Conservation (phyloP, 2,888 invertebrate species). For the Eudemis profundana region DNA sequence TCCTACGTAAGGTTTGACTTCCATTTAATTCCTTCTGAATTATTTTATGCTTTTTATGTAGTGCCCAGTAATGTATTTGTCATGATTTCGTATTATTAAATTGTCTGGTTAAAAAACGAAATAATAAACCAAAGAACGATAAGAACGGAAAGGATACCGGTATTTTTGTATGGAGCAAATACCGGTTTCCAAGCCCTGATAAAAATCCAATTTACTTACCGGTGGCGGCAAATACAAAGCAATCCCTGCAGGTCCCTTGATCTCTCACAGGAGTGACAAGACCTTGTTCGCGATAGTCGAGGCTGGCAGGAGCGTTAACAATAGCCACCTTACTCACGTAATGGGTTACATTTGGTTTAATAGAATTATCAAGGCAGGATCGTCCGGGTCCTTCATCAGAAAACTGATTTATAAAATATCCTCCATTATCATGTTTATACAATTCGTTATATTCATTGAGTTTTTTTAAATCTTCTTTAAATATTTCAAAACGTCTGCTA, state of each 20-base stretch:
- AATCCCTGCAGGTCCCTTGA: not conserved
- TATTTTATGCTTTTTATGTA: no score
- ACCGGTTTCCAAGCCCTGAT: no score
- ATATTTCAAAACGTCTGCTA: not conserved
- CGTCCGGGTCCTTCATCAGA: not conserved
- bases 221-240: constrained; percentile 9
- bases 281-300: not conserved
- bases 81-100: no score
- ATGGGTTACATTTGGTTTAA: not conserved
- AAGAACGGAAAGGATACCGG: no score
- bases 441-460: constrained; percentile 1
- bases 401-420: not conserved
- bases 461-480: not conserved
- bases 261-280: not conserved
- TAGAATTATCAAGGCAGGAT: not conserved
- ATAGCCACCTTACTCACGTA: not conserved
- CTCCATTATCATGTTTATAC: not conserved
- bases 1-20: not conserved
- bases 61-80: no score
- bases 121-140: no score
- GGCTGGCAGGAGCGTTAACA: not conserved
- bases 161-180: no score
- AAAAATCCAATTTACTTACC: not conserved
- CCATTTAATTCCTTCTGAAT: no score
- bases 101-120: no score